A percentile compares a stretch with the other conserved stretches of the same genome.
Evolutionary conservation across 92 coral and sea anemone genomes (phyloP).

Genomic region (Phenganax stokvisi): DNA sequence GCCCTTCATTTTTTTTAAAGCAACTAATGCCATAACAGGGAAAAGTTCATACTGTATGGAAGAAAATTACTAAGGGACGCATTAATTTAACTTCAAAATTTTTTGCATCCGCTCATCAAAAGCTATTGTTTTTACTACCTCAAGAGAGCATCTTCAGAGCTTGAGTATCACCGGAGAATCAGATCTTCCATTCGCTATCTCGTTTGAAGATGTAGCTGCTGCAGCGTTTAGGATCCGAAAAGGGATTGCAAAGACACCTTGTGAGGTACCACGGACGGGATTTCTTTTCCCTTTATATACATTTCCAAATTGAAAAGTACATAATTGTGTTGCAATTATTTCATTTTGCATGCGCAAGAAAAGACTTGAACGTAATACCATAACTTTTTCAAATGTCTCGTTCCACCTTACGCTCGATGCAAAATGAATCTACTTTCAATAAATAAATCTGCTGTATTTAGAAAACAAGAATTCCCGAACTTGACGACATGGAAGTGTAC

Average conservation of each 20-base stretch:
- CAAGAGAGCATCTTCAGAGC: conserved; percentile 42
- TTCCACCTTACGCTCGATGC: no score
- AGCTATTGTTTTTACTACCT: neutral
- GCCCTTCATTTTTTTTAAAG: no score
- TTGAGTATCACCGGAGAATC: conserved; percentile 64
- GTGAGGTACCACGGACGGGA: conserved; percentile 52
- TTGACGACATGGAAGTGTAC: conserved; percentile 58
- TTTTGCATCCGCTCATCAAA: no score
- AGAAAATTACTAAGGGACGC: no score
- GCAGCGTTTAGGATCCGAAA: conserved; percentile 59
- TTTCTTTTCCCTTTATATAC: neutral
- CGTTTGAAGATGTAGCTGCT: conserved; percentile 54
- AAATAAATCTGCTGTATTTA: conserved; percentile 3
- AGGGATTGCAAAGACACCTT: conserved; percentile 58
- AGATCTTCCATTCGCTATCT: conserved; percentile 55
- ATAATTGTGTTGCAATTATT: no score
- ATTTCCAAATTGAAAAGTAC: no score
- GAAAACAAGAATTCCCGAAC: conserved; percentile 62
- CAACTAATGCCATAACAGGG: no score
- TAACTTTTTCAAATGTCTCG: no score
- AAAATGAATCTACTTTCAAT: neutral
- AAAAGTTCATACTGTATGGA: no score
- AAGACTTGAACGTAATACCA: no score
- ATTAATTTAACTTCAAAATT: neutral
- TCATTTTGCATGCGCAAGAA: no score